Evolutionary conservation across 2,113 vertebrate species (phyloP).

Genomic region (Hyperopisus bebe): DNA sequence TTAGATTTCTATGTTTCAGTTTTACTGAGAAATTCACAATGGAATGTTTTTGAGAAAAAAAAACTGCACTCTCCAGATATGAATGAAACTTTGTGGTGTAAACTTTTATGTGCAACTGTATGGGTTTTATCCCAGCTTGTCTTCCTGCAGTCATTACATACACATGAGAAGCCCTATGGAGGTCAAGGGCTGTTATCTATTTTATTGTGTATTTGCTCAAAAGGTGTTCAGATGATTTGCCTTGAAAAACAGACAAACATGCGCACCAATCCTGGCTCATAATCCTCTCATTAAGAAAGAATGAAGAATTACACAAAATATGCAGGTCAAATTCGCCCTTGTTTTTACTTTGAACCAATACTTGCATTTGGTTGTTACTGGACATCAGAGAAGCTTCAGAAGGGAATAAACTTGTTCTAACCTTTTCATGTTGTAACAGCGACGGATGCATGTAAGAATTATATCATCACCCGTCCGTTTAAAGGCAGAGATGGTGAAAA

Average conservation of each 20-base stretch:
- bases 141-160: conserved; percentile 83
- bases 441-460: conserved; percentile 56
- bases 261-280: conserved; percentile 54
- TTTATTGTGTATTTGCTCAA: conserved; percentile 73
- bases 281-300: conserved; percentile 49
- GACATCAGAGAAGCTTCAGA: conserved; percentile 37
- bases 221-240: conserved; percentile 62
- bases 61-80: conserved; percentile 82
- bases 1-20: conserved; percentile 66
- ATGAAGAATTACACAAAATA: conserved; percentile 57
- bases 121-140: conserved; percentile 79
- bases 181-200: conserved; percentile 64
- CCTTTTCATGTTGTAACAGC: conserved; percentile 35
- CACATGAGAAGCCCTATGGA: conserved; percentile 71
- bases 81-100: conserved; percentile 80
- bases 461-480: conserved; percentile 54
- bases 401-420: neutral
- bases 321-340: conserved; percentile 51
- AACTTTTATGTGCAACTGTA: conserved; percentile 80
- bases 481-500: conserved; percentile 34
- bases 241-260: conserved; percentile 44
- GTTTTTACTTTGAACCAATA: conserved; percentile 38
- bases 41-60: conserved; percentile 68
- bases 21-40: conserved; percentile 50
- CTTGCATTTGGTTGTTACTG: conserved; percentile 29